Base-by-base conservation (phyloP, 2,113 vertebrate species). In the Echinops telfairi region DNA sequence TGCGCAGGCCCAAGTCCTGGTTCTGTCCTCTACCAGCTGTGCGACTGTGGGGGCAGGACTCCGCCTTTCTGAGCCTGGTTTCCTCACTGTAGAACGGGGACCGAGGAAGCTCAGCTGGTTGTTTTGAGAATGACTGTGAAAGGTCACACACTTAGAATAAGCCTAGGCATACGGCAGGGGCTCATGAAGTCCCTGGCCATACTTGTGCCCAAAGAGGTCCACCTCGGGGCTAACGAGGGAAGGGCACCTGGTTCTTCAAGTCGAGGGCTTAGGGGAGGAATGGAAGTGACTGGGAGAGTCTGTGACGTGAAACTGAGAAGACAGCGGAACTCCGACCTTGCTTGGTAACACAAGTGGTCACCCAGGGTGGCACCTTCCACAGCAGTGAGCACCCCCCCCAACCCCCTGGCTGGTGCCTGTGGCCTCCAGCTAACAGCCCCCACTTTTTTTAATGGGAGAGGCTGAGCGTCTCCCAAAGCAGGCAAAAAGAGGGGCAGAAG, bases 1-100 rank as follows among this genome's bases (percentile, higher is more conserved):
- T 7, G 47, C n/a, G 2, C 40, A 22, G 4, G 5, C 22, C 27
- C 25, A 57, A 12, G 31, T 31, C n/a, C 68, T 81, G 25, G 36
- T 14, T 79, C n/a, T 12, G 38, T 64, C 23, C 40, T 3, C 0
- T 23, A 75, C 29, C 53, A 62, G 31, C 31, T n/a, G 5, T 27
- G 10, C 38, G 79, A 57, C 33, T 38, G 57, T 31, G 15, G 77
- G 16, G n/a, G 58, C 43, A 10, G 8, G 83, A 53, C 27, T 19
- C 25, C 25, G 64, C 29, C 31, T 76, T 25, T 36, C n/a, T 75
- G 79, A 25, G 80, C 68, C 23, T 82, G 36, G 14, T 62, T 73
- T 90, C 68, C 76, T 95, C 7, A 12, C 58, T 91, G 8, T 23
- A 66, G 85, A 89, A 83, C 58, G 75, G 33, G 33, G 33, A n/a